phyloP scores from a whole-genome alignment of 2,797 vertebrate species.

The Phylloscopus collybita region DNA sequence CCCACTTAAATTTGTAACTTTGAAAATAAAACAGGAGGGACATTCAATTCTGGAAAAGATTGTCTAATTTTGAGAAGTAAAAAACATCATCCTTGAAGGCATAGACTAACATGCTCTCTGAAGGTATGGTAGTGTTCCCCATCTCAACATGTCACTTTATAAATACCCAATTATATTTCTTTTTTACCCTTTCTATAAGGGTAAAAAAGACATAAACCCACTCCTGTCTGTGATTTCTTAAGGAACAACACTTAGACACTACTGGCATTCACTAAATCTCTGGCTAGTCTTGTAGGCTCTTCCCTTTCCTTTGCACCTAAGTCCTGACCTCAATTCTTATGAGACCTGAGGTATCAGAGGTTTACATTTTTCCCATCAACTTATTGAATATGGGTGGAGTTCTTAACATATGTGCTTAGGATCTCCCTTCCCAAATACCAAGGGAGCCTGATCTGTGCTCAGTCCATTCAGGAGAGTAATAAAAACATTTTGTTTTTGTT shows the following conservation, averaged over 20 bases:
- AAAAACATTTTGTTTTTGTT: conserved; percentile 11
- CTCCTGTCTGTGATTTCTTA: not conserved
- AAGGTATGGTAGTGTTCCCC: not conserved
- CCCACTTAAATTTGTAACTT: not conserved
- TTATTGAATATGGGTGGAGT: not conserved
- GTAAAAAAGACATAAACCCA: not conserved
- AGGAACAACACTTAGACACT: not conserved
- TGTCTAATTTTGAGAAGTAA: not conserved
- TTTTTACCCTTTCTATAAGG: not conserved
- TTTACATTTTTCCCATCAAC: not conserved
- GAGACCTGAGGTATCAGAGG: not conserved
- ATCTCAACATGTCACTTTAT: not conserved
- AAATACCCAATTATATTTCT: not conserved
- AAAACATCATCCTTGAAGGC: not conserved
- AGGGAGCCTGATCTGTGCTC: not conserved
- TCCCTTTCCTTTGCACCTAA: not conserved
- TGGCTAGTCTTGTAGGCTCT: not conserved
- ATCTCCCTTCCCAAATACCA: not conserved
- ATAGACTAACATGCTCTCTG: not conserved
- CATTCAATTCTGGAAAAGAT: not conserved
- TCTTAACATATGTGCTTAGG: not conserved
- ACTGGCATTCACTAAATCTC: not conserved
- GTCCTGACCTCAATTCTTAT: not conserved
- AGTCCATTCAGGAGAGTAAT: not conserved
- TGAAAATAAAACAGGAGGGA: not conserved